These are phyloP conservation scores for Pipistrellus pipistrellus DNA, from an alignment of 2,797 vertebrate species.

Conservation along the genomic window DNA sequence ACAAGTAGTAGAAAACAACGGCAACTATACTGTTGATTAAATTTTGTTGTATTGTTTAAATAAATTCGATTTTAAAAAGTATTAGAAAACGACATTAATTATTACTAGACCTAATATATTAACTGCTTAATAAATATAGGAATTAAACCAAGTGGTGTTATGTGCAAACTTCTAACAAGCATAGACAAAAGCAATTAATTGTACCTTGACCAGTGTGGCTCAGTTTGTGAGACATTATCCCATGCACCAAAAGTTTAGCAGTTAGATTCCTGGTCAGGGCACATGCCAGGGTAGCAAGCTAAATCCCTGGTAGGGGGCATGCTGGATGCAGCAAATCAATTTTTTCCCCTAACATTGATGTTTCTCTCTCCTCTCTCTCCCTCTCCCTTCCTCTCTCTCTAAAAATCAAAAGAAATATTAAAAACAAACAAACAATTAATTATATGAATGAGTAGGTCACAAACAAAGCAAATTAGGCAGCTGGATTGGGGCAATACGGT, in stretches of 20 bases:
- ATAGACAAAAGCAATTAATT: conserved; percentile 38
- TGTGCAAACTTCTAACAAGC: conserved; percentile 11
- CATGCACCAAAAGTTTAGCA: neutral
- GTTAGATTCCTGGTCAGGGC: neutral
- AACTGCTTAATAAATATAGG: conserved; percentile 21
- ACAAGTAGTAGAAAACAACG: too few species aligned
- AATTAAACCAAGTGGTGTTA: neutral
- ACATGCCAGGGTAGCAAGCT: neutral
- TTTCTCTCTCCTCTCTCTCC: neutral
- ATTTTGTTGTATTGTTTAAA: too few species aligned
- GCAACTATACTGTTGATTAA: too few species aligned
- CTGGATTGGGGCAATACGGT: conserved; percentile 36
- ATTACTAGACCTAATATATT: too few species aligned
- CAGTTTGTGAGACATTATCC: neutral
- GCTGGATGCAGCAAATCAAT: neutral
- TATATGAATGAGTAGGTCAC: neutral
- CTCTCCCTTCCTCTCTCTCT: neutral
- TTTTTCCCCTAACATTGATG: neutral
- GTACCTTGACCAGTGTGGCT: neutral
- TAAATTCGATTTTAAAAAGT: too few species aligned
- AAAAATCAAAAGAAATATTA: neutral
- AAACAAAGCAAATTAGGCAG: neutral
- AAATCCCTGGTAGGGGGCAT: neutral
- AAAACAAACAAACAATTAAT: neutral
- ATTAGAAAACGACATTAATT: too few species aligned